These are phyloP conservation scores for Taeniopygia guttata DNA, from an alignment of 2,797 vertebrate species.

Conservation along the genomic window DNA sequence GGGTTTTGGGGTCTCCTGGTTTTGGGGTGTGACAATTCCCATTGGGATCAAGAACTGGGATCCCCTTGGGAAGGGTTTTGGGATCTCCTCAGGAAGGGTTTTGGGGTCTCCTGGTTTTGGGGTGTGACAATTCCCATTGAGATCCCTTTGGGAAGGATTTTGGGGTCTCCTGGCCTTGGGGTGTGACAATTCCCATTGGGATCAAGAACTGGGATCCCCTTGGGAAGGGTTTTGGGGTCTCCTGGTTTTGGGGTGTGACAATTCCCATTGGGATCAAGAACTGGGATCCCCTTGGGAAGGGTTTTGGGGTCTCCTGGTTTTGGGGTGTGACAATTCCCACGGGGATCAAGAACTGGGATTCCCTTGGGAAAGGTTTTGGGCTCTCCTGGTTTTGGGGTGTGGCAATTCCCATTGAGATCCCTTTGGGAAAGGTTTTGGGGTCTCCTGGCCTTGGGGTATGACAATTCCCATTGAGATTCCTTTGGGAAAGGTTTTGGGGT, in stretches of 20 bases:
- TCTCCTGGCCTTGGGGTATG: rapidly evolving
- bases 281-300: background rate
- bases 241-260: background rate
- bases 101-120: too few species aligned
- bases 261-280: background rate
- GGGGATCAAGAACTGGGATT: background rate
- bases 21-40: too few species aligned
- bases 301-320: background rate
- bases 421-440: too few species aligned
- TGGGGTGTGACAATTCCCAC: background rate
- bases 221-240: too few species aligned
- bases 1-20: too few species aligned
- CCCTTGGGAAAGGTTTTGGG: background rate
- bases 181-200: background rate
- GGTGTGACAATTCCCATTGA: background rate
- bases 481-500: background rate
- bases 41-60: too few species aligned
- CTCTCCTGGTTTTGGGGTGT: background rate
- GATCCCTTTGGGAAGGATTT: too few species aligned
- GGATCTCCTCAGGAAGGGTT: too few species aligned
- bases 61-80: too few species aligned
- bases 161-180: too few species aligned
- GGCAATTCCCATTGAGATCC: background rate
- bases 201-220: too few species aligned
- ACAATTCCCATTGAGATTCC: too few species aligned